Percentiles rank a stretch among this genome's conserved stretches.
These are phyloP conservation scores for Pseudocheirus occidentalis DNA, from an alignment of 2,797 vertebrate species.

Conservation along the genomic window DNA sequence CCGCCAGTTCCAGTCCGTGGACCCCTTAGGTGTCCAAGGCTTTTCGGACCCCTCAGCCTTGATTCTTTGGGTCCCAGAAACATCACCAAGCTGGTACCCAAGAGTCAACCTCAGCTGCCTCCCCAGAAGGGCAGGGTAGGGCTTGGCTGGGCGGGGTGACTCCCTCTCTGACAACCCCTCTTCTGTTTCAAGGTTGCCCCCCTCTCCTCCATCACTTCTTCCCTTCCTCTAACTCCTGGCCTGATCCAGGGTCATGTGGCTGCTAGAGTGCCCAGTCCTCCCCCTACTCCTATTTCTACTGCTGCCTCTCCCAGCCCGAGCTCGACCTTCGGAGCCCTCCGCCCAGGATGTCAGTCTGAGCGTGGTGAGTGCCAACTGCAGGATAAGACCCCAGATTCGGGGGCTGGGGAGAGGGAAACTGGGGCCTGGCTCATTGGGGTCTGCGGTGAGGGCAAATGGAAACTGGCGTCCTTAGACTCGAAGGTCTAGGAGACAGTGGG, in stretches of 20 bases:
- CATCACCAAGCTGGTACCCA: neutral
- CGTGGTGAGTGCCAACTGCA: constrained; percentile 69
- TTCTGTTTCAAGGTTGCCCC: neutral
- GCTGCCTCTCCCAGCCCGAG: neutral
- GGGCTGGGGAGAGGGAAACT: neutral
- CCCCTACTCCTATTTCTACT: neutral
- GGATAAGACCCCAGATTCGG: too few relatives aligned
- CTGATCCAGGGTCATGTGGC: constrained; percentile 36
- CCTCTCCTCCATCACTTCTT: neutral
- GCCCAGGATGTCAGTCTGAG: constrained; percentile 75
- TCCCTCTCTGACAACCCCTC: neutral
- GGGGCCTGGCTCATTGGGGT: neutral
- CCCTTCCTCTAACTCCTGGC: neutral
- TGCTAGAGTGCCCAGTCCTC: neutral
- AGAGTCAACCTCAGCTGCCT: neutral
- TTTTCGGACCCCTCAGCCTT: neutral
- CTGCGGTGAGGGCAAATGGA: neutral
- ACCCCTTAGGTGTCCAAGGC: neutral
- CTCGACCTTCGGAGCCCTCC: neutral
- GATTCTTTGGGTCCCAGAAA: neutral
- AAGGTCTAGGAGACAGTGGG: neutral
- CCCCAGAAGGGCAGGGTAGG: neutral
- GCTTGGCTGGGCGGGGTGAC: neutral
- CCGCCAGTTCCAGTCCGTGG: neutral
- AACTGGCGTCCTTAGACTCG: neutral